Evolutionary conservation across 2,888 invertebrate species (phyloP).

Genomic region (Drosophila tanythrix): DNA sequence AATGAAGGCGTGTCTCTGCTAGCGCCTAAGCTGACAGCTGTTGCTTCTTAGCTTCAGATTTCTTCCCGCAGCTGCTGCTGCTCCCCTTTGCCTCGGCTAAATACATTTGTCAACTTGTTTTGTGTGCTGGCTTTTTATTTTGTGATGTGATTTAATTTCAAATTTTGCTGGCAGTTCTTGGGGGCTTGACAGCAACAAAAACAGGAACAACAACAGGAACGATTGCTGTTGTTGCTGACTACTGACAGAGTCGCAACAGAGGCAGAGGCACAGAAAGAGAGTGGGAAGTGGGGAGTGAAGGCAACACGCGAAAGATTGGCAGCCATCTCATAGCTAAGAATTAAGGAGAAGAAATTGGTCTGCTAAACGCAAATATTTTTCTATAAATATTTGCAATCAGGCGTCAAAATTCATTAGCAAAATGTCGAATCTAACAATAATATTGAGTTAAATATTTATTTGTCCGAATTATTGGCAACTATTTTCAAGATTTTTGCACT

Average conservation of each 20-base stretch:
- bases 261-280: neutral
- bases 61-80: too few species aligned
- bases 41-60: constrained; percentile 9
- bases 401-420: neutral
- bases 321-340: neutral
- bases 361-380: constrained; percentile 4
- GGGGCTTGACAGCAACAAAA: constrained; percentile 19
- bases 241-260: neutral
- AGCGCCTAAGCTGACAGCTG: constrained; percentile 31
- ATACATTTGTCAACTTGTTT: constrained; percentile 55
- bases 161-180: constrained; percentile 26
- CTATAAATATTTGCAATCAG: constrained; percentile 8
- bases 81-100: neutral
- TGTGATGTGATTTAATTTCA: constrained; percentile 23
- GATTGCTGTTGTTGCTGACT: neutral
- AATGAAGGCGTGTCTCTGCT: constrained; percentile 63
- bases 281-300: neutral
- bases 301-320: neutral
- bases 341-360: neutral
- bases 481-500: neutral
- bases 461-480: neutral
- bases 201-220: neutral
- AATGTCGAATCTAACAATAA: neutral
- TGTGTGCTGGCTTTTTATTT: constrained; percentile 25
- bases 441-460: neutral